Evolutionary conservation across 1,140 invertebrate genomes (phyloP).

Genomic region (Eulimnadia texana): DNA sequence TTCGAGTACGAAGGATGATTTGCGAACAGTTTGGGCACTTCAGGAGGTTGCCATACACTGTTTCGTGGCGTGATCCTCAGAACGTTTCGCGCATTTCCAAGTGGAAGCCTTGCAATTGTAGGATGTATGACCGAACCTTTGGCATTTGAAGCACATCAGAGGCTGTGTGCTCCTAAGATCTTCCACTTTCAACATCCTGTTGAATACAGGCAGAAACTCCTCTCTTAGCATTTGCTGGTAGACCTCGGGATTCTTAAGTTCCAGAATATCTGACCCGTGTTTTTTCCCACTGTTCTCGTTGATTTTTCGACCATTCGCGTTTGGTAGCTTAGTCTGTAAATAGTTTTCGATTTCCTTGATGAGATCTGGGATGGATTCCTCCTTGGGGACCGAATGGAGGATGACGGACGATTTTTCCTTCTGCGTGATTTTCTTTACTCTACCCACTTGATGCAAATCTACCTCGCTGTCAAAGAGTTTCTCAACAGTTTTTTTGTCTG

Average conservation of each 20-base stretch:
- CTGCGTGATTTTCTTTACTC: not conserved
- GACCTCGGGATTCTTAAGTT: not conserved
- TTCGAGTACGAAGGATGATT: too few species aligned
- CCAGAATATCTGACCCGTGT: not conserved
- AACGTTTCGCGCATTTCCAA: not conserved
- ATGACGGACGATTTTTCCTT: not conserved
- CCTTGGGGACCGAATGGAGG: not conserved
- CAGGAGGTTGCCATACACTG: too few species aligned
- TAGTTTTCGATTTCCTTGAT: not conserved
- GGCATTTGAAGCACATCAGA: not conserved
- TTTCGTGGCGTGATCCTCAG: not conserved
- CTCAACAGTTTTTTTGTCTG: not conserved
- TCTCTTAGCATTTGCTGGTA: not conserved
- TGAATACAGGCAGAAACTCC: not conserved
- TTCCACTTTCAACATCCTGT: not conserved
- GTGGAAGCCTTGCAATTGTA: not conserved
- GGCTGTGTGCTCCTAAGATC: not conserved
- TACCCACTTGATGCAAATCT: not conserved
- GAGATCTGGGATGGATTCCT: not conserved
- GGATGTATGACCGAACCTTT: not conserved
- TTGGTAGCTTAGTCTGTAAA: not conserved
- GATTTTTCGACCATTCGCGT: not conserved
- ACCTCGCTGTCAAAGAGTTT: not conserved
- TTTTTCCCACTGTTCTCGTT: not conserved
- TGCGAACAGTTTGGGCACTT: too few species aligned